These are phyloP conservation scores for Discoglossus pictus DNA, from an alignment of 2,797 vertebrate genomes.

Conservation along the genomic window DNA sequence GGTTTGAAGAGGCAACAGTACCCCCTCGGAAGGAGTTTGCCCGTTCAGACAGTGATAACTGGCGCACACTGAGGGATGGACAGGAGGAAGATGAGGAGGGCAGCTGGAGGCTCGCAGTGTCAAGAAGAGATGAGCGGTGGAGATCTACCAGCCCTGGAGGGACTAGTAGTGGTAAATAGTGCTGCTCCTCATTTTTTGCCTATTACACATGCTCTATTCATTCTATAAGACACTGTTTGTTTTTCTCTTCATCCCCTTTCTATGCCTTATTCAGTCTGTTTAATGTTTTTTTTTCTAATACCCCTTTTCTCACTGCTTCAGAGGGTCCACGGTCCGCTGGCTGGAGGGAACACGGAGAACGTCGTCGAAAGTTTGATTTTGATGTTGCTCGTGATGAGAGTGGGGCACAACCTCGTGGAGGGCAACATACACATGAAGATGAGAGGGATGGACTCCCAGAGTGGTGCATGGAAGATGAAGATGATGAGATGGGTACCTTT, in stretches of 20 bases:
- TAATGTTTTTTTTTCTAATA: background rate
- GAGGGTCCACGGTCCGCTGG: constrained; percentile 87
- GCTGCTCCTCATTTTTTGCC: too few relatives aligned
- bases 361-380: constrained; percentile 86
- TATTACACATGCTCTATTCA: too few relatives aligned
- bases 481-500: constrained; percentile 90
- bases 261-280: background rate
- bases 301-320: constrained; percentile 57
- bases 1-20: constrained; percentile 76
- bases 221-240: too few relatives aligned
- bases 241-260: too few relatives aligned
- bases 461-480: constrained; percentile 91
- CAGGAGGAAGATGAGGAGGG: constrained; percentile 81
- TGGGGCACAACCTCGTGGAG: constrained; percentile 46
- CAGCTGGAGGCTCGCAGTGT: constrained; percentile 77
- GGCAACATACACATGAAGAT: constrained; percentile 75
- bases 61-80: constrained; percentile 88
- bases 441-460: constrained; percentile 87
- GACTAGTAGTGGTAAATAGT: background rate
- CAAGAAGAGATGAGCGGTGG: constrained; percentile 77
- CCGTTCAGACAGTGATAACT: constrained; percentile 92
- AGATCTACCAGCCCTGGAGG: constrained; percentile 64
- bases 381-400: constrained; percentile 78
- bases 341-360: constrained; percentile 81
- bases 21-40: constrained; percentile 83